Percentiles rank a stretch among this genome's conserved stretches.
These are phyloP conservation scores for Gallinago jamesoni DNA, from an alignment of 2,113 vertebrate genomes.

Conservation along the genomic window DNA sequence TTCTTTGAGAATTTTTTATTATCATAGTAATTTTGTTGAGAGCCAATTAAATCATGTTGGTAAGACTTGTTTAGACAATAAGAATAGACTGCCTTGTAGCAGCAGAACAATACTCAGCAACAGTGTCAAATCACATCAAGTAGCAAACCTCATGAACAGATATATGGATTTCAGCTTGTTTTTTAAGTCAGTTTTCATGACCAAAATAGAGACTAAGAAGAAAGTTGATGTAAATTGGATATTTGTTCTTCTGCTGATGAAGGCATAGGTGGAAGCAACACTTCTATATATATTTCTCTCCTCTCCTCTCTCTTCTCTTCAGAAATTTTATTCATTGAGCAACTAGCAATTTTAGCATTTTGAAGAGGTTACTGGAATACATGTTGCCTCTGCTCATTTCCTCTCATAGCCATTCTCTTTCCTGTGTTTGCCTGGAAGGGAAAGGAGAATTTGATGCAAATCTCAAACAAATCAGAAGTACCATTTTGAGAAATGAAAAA, in stretches of 20 bases:
- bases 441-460: neutral
- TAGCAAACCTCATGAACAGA: neutral
- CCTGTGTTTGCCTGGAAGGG: neutral
- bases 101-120: neutral
- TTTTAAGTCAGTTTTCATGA: neutral
- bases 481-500: neutral
- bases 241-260: neutral
- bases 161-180: neutral
- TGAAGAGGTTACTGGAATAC: neutral
- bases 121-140: neutral
- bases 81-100: neutral
- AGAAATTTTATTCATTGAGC: neutral
- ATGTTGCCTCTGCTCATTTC: neutral
- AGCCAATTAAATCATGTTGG: neutral
- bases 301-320: neutral
- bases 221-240: neutral
- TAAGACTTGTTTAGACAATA: neutral
- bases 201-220: neutral
- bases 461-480: neutral
- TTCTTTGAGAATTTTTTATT: constrained; percentile 47
- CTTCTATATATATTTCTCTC: neutral
- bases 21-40: constrained; percentile 16
- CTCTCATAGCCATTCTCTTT: neutral
- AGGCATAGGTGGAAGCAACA: neutral
- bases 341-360: neutral